Conservation (phyloP, 23 tunicate genomes). For the Styela clava region DNA sequence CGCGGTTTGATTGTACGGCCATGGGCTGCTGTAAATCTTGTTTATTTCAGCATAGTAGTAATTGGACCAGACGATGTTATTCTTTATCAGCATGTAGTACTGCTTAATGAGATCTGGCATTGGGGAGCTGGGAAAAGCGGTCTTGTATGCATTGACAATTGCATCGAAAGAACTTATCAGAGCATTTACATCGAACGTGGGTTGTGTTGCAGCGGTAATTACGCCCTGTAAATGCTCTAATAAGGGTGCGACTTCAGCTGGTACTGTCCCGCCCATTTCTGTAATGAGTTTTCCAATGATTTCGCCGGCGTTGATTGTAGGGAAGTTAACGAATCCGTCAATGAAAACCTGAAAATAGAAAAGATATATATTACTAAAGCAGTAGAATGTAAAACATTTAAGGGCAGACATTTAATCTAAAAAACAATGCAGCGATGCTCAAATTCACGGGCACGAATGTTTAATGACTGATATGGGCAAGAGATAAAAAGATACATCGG, state of each 20-base stretch:
- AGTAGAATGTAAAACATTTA: too few relatives aligned
- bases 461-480: too few relatives aligned
- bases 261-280: slow-evolving; percentile 19
- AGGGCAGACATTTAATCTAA: too few relatives aligned
- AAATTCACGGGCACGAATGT: too few relatives aligned
- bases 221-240: slow-evolving; percentile 2
- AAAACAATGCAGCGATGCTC: too few relatives aligned
- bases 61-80: not conserved
- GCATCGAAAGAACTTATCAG: slow-evolving; percentile 5
- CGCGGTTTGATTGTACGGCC: not conserved
- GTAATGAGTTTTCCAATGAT: not conserved
- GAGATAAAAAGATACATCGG: too few relatives aligned
- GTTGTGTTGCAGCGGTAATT: not conserved
- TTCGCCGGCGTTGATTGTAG: slow-evolving; percentile 9
- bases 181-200: not conserved
- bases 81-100: not conserved
- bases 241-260: slow-evolving; percentile 10
- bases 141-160: slow-evolving; percentile 5
- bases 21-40: not conserved
- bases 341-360: not conserved
- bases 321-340: slow-evolving; percentile 1
- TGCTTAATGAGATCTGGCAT: slow-evolving; percentile 24
- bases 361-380: too few relatives aligned
- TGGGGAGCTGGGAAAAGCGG: slow-evolving; percentile 12
- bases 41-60: not conserved